Conservation (phyloP, 2,888 invertebrate species). For the Sussaba pulchella region DNA sequence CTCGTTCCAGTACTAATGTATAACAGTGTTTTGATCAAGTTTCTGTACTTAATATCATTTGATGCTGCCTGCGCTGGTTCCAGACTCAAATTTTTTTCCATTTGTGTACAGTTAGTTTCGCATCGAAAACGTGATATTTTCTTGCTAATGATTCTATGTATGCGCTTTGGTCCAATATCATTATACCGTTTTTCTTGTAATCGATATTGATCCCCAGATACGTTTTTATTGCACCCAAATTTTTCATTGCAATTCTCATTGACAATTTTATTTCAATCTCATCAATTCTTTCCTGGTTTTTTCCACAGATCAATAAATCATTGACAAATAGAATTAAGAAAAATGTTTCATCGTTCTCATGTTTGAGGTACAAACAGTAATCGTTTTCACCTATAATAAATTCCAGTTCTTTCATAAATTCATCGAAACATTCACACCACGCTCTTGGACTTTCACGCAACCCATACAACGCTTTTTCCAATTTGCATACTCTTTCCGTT, state of each 20-base stretch:
- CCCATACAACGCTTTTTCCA: background rate
- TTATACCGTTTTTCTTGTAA: background rate
- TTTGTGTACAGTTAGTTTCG: slow-evolving; percentile 74
- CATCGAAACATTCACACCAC: slow-evolving; percentile 28
- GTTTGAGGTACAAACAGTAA: slow-evolving; percentile 8
- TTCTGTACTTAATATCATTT: slow-evolving; percentile 71
- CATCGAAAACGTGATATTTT: slow-evolving; percentile 71
- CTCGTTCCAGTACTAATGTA: slow-evolving; percentile 78
- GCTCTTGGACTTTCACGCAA: slow-evolving; percentile 30
- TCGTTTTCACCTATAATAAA: slow-evolving; percentile 16
- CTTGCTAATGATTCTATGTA: slow-evolving; percentile 70
- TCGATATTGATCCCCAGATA: slow-evolving; percentile 30
- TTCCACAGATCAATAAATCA: background rate
- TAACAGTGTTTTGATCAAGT: slow-evolving; percentile 67
- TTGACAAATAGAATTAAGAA: slow-evolving; percentile 22
- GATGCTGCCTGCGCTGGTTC: background rate
- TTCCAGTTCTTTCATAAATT: background rate
- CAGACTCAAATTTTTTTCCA: slow-evolving; percentile 73
- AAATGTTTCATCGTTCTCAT: slow-evolving; percentile 1
- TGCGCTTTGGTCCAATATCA: slow-evolving; percentile 12
- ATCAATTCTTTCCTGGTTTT: too few species aligned
- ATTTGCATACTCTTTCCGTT: slow-evolving; percentile 12
- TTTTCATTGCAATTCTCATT: slow-evolving; percentile 19
- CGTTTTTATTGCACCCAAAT: background rate
- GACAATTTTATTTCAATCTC: too few species aligned